These are phyloP conservation scores for Arnoldichthys spilopterus DNA, from an alignment of 2,797 vertebrate species.

Conservation along the genomic window DNA sequence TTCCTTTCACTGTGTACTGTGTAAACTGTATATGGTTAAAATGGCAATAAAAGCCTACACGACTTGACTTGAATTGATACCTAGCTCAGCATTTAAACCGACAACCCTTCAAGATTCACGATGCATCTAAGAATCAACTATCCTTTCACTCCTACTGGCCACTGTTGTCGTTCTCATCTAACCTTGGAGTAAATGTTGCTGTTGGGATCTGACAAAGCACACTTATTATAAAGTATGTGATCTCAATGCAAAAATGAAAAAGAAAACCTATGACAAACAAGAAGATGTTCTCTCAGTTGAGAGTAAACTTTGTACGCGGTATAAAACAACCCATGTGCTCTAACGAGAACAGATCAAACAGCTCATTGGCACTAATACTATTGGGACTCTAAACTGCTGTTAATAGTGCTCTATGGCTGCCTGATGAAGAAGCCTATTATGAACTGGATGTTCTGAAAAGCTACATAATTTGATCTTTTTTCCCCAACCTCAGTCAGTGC, in stretches of 20 bases:
- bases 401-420: conserved; percentile 68
- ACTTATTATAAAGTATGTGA: neutral
- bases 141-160: neutral
- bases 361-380: conserved; percentile 11
- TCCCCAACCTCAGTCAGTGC: conserved; percentile 53
- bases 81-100: too few relatives aligned
- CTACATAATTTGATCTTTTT: conserved; percentile 72
- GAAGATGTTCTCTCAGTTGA: neutral
- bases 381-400: conserved; percentile 34
- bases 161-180: neutral
- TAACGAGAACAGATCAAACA: conserved; percentile 19
- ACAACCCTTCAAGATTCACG: too few relatives aligned
- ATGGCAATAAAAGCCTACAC: too few relatives aligned
- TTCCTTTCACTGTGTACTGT: too few relatives aligned
- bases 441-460: conserved; percentile 75
- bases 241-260: neutral
- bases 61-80: too few relatives aligned
- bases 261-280: neutral
- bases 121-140: too few relatives aligned
- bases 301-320: neutral
- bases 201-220: neutral
- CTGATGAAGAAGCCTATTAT: conserved; percentile 79
- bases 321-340: conserved; percentile 9
- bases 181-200: neutral
- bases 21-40: too few relatives aligned